Conservation (phyloP, 35 echinoderm and acorn worm species). For the Apostichopus japonicus region DNA sequence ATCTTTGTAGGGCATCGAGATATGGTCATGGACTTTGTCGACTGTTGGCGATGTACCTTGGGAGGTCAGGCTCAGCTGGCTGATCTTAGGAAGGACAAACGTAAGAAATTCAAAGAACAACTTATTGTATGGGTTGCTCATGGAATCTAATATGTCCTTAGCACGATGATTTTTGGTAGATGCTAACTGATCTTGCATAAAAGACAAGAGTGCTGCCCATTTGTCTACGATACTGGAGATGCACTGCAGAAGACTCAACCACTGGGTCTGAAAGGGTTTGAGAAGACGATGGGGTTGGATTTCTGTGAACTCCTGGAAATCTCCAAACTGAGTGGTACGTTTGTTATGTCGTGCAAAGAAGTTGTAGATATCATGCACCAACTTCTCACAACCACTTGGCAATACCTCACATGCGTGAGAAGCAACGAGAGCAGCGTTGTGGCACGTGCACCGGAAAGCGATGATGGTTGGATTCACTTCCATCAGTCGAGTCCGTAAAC, state of each 20-base stretch:
- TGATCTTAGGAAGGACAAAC: conserved; percentile 25
- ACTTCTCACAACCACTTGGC: conserved; percentile 22
- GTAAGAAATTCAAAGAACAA: conserved; percentile 29
- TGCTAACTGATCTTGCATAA: conserved; percentile 30
- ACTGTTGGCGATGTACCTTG: conserved; percentile 19
- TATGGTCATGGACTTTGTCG: conserved; percentile 10
- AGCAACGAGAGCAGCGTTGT: conserved; percentile 21
- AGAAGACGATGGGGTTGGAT: conserved; percentile 26
- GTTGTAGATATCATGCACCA: conserved; percentile 37
- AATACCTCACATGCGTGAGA: conserved; percentile 30
- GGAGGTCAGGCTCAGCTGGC: not conserved
- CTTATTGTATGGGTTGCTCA: conserved; percentile 40
- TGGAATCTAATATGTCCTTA: conserved; percentile 9
- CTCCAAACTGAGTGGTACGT: conserved; percentile 20
- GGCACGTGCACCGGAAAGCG: conserved; percentile 17
- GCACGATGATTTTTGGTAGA: not conserved
- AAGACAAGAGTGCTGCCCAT: not conserved
- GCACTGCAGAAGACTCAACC: conserved; percentile 34
- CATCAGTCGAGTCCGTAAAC: conserved; percentile 23
- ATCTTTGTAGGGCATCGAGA: not conserved
- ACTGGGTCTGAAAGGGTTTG: conserved; percentile 33
- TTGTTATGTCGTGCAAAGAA: conserved; percentile 8
- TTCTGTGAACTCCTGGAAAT: conserved; percentile 18
- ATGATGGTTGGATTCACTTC: conserved; percentile 31
- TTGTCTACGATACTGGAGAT: conserved; percentile 1